phyloP scores from a whole-genome alignment of 2,797 vertebrate species.

The Tachyglossus aculeatus region DNA sequence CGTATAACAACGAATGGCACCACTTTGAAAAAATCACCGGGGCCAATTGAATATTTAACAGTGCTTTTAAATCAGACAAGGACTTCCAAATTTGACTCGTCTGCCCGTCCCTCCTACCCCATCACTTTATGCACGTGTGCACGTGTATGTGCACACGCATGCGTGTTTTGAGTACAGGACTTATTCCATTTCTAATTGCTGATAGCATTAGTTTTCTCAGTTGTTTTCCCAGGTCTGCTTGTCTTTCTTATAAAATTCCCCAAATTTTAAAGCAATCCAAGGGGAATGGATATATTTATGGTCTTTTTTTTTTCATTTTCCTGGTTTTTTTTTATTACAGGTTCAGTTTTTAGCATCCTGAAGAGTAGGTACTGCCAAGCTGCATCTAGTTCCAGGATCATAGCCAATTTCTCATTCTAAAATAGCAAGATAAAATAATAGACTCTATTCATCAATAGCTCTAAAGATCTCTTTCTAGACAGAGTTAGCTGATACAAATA shows the following conservation, averaged over 20 bases:
- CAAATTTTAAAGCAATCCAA: conserved; percentile 27
- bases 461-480: conserved; percentile 23
- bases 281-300: conserved; percentile 16
- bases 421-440: conserved; percentile 51
- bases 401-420: conserved; percentile 44
- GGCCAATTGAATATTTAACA: too few species aligned
- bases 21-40: too few species aligned
- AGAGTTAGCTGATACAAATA: conserved; percentile 25
- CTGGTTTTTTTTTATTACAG: conserved; percentile 25
- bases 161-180: background rate
- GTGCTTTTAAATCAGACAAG: too few species aligned
- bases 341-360: conserved; percentile 14
- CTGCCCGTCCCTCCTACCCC: too few species aligned
- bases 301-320: conserved; percentile 32
- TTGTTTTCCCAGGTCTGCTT: conserved; percentile 19
- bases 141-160: background rate
- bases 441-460: conserved; percentile 30
- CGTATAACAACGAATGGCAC: too few species aligned
- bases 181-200: background rate
- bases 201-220: background rate
- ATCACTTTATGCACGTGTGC: background rate
- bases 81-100: conserved; percentile 7
- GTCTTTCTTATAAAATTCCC: conserved; percentile 29
- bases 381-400: conserved; percentile 44
- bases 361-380: conserved; percentile 37